Conservation (phyloP, 2,888 invertebrate species). For the Leptinotarsa juncta region DNA sequence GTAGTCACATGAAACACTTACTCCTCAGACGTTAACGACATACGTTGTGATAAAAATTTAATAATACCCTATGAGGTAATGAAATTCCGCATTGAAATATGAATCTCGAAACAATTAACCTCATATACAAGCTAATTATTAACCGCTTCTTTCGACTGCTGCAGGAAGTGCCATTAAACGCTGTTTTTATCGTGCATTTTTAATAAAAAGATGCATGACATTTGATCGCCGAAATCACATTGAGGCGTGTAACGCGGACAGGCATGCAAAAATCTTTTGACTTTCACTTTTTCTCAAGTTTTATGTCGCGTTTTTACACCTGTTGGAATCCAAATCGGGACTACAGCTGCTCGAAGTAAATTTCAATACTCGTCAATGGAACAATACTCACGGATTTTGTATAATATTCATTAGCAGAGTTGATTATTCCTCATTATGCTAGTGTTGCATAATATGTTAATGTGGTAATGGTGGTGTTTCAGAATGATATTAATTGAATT, state of each 20-base stretch:
- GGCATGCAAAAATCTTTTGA: slow-evolving; percentile 35
- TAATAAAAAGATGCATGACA: slow-evolving; percentile 20
- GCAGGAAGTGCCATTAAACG: slow-evolving; percentile 30
- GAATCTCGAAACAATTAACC: slow-evolving; percentile 43
- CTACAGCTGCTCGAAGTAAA: slow-evolving; percentile 15
- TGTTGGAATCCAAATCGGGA: slow-evolving; percentile 11
- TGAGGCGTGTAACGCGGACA: slow-evolving; percentile 32
- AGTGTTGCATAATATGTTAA: slow-evolving; percentile 16
- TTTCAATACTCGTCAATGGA: slow-evolving; percentile 20
- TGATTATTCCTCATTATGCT: background rate
- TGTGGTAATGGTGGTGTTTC: slow-evolving; percentile 4
- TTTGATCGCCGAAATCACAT: slow-evolving; percentile 21
- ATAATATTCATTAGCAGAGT: slow-evolving; percentile 19
- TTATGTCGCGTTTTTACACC: slow-evolving; percentile 21
- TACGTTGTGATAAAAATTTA: slow-evolving; percentile 36
- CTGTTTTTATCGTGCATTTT: slow-evolving; percentile 13
- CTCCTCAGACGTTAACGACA: slow-evolving; percentile 23
- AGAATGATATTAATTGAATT: background rate
- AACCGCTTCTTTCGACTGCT: slow-evolving; percentile 32
- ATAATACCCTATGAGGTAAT: slow-evolving; percentile 38
- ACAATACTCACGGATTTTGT: slow-evolving; percentile 21
- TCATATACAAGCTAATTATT: slow-evolving; percentile 40
- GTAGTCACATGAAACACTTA: slow-evolving; percentile 6
- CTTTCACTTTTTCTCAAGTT: slow-evolving; percentile 40
- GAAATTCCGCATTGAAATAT: slow-evolving; percentile 38